Percentiles rank a stretch among this genome's conserved stretches.
Evolutionary conservation across 2,797 vertebrate genomes (phyloP).

Genomic region (Crax fasciolata): DNA sequence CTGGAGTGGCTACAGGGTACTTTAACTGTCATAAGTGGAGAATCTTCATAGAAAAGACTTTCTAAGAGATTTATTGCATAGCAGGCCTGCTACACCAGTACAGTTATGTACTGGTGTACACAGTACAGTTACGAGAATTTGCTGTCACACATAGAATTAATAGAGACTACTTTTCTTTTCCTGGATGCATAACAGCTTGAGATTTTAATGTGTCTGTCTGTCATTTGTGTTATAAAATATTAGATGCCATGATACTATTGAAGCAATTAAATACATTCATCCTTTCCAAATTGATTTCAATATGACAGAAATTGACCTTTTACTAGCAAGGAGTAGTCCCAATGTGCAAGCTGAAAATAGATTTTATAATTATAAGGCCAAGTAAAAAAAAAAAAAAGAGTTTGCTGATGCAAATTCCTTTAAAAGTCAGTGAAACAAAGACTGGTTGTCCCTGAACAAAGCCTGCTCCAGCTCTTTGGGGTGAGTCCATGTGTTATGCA

Average conservation of each 20-base stretch:
- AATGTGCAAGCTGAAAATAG: neutral
- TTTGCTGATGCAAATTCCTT: slow-evolving; percentile 38
- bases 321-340: neutral
- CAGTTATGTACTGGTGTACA: too few species aligned
- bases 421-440: slow-evolving; percentile 1
- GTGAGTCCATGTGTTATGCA: neutral
- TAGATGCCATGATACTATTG: neutral
- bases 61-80: neutral
- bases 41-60: neutral
- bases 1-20: neutral
- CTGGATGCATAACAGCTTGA: neutral
- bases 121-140: neutral
- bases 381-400: neutral
- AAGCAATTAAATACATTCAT: neutral
- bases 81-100: neutral
- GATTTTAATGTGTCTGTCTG: neutral
- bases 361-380: slow-evolving; percentile 2
- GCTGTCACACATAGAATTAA: neutral
- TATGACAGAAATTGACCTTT: slow-evolving; percentile 16
- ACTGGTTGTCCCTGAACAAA: neutral
- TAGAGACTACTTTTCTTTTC: neutral
- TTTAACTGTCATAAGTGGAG: neutral
- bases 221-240: neutral
- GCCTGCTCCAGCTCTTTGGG: neutral
- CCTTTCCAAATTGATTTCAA: neutral